Evolutionary conservation across 2,888 invertebrate genomes (phyloP), one percentile per base, ranked within the genome.

Genomic region (Caenorhabditis imperialis): DNA sequence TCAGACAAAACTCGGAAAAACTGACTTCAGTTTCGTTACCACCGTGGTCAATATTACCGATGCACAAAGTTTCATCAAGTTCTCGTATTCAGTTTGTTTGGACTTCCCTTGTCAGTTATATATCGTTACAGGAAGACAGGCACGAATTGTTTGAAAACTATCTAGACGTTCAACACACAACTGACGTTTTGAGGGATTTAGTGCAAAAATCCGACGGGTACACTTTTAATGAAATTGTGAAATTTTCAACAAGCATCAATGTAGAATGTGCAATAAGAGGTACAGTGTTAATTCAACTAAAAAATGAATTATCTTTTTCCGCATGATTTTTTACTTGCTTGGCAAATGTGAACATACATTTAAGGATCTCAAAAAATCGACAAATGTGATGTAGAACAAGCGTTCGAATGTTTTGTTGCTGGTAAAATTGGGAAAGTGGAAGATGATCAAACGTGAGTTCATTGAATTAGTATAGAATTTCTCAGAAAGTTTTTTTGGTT

Each of bases 251-350:
- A 14, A 74, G 61, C 51, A 61, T 74, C 16, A 67, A 62, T 40
- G 60, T 74, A 12, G 74, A 74, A 42, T 62, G 74, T 33, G 74
- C 67, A 3, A 74, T 74, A 33, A 23, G 62, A 62, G 74, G 74
- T 75, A n/a, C n/a, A n/a, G n/a, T n/a, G n/a, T n/a, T n/a, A n/a
- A n/a, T n/a, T n/a, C n/a, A n/a, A n/a, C n/a, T n/a, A n/a, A n/a
- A n/a, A n/a, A n/a, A n/a, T n/a, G n/a, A n/a, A n/a, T n/a, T n/a
- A n/a, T n/a, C n/a, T n/a, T n/a, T n/a, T n/a, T n/a, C n/a, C n/a
- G n/a, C n/a, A n/a, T n/a, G n/a, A n/a, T n/a, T n/a, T n/a, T n/a
- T n/a, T n/a, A n/a, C n/a, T n/a, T n/a, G n/a, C n/a, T n/a, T n/a
- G n/a, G n/a, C n/a, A 33, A 48, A 14, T 10, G 6, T 20, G 23